Evolutionary conservation across 2,797 vertebrate species (phyloP).

Genomic region (Podargus strigoides): DNA sequence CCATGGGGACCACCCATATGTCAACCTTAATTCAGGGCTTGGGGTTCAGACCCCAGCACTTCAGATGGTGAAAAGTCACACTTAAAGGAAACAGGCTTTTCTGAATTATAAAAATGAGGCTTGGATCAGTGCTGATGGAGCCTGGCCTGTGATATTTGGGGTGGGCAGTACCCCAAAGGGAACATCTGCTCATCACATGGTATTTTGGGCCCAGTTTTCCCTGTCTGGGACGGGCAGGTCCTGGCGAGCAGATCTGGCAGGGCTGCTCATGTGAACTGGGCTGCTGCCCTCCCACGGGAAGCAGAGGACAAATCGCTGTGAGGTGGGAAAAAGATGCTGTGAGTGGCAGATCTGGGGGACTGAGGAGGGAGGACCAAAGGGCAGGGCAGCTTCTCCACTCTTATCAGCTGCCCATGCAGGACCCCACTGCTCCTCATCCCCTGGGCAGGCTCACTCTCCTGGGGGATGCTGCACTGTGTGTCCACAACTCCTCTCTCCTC

Average conservation of each 20-base stretch:
- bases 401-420: neutral
- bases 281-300: neutral
- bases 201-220: neutral
- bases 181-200: neutral
- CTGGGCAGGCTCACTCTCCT: accelerated
- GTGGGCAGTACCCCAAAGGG: neutral
- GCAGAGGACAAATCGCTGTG: neutral
- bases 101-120: neutral
- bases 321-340: neutral
- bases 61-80: neutral
- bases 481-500: neutral
- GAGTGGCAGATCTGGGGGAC: neutral
- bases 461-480: accelerated
- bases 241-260: neutral
- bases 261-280: neutral
- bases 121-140: neutral
- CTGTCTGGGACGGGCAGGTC: neutral
- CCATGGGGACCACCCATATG: too few species aligned
- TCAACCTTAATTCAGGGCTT: too few species aligned
- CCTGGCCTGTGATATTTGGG: neutral
- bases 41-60: too few species aligned
- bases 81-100: neutral
- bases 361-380: neutral
- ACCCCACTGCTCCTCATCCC: neutral
- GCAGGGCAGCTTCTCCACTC: neutral